Percentiles rank a stretch among this genome's conserved stretches.
phyloP scores from a whole-genome alignment of 2,888 invertebrate species.

The Orchesellides sinensis region DNA sequence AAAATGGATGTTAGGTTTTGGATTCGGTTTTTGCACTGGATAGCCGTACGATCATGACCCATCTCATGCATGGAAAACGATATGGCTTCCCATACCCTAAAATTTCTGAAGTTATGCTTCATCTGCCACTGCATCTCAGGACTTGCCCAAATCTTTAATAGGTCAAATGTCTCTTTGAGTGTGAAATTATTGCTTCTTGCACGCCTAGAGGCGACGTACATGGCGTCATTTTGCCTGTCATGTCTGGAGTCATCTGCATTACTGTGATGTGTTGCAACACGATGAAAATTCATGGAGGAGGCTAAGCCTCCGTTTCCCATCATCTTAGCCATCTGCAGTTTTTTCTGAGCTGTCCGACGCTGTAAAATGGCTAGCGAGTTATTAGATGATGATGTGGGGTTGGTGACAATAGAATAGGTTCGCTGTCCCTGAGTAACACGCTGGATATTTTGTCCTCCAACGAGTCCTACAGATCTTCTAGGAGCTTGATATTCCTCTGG shows the following conservation, averaged over 20 bases:
- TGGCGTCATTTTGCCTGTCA: conserved; percentile 70
- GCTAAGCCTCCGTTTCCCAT: conserved; percentile 69
- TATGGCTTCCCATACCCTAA: conserved; percentile 74
- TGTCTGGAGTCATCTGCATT: conserved; percentile 39
- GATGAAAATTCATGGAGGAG: conserved; percentile 55
- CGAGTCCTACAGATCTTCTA: conserved; percentile 38
- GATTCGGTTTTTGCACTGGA: conserved; percentile 75
- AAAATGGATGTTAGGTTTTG: conserved; percentile 75
- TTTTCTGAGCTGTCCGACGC: conserved; percentile 69
- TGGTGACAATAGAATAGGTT: conserved; percentile 52
- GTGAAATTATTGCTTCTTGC: conserved; percentile 74
- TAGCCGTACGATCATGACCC: conserved; percentile 74
- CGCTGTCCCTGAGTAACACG: conserved; percentile 15
- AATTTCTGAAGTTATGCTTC: conserved; percentile 73
- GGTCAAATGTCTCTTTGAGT: conserved; percentile 74
- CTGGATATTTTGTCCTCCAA: not conserved
- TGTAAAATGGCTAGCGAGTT: conserved; percentile 53
- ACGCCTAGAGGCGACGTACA: conserved; percentile 72
- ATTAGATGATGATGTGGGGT: conserved; percentile 29
- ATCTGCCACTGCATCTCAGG: conserved; percentile 75
- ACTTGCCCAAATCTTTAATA: conserved; percentile 75
- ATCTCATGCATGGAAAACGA: conserved; percentile 74
- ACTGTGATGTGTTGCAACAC: conserved; percentile 37
- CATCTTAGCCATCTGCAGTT: conserved; percentile 73
- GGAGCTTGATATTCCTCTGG: conserved; percentile 47